Conservation (phyloP, 2,113 vertebrate species). For the Lota lota region DNA sequence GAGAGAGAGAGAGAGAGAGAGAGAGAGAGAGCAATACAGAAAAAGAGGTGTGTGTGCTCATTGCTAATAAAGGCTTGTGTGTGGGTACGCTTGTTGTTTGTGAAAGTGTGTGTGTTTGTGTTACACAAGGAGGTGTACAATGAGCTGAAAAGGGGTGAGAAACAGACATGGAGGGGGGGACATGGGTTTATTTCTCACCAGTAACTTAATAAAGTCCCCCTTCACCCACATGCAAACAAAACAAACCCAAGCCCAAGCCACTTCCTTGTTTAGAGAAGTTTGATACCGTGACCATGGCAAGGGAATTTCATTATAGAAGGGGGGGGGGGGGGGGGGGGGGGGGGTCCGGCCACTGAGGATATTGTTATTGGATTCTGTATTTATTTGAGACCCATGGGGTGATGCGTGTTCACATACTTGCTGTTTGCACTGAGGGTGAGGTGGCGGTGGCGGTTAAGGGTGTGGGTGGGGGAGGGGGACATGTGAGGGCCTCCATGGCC, state of each 20-base stretch:
- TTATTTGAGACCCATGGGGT: conserved; percentile 29
- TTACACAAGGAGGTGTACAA: too few relatives aligned
- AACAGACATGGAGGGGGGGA: conserved; percentile 15
- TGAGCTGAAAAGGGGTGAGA: too few relatives aligned
- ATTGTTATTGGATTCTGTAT: conserved; percentile 38
- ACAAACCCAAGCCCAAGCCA: neutral
- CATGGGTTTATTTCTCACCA: conserved; percentile 61
- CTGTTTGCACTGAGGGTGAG: conserved; percentile 3
- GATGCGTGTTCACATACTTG: conserved; percentile 32
- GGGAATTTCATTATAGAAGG: conserved; percentile 60
- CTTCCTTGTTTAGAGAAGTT: conserved; percentile 5
- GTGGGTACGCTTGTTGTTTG: neutral
- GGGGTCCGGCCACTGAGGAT: conserved; percentile 31
- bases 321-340: neutral
- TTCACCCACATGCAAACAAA: neutral
- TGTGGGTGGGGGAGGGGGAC: conserved; percentile 27
- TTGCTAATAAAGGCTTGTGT: neutral
- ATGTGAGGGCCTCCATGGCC: conserved; percentile 22
- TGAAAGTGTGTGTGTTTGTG: too few relatives aligned
- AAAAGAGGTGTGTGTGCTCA: neutral
- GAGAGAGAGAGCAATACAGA: too few relatives aligned
- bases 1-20: too few relatives aligned
- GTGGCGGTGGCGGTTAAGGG: conserved; percentile 5
- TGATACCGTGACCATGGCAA: conserved; percentile 39
- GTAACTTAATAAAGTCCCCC: too few relatives aligned